Base-by-base conservation (phyloP, 2,888 invertebrate genomes). In the Patella ulyssiponensis region DNA sequence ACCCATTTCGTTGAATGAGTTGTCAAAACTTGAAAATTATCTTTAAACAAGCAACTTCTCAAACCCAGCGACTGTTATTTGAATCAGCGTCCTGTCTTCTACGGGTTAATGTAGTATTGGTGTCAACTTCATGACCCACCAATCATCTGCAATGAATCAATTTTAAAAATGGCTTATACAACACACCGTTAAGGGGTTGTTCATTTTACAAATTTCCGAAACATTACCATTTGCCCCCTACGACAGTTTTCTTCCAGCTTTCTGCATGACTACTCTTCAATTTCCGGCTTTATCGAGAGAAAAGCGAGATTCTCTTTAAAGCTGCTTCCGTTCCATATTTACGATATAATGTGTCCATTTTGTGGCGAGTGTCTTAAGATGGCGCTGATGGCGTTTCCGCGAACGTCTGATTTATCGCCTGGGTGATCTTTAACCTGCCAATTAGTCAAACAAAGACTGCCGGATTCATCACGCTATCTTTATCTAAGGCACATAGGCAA, bases 181-280 rank as follows among this genome's bases (percentile, higher is more conserved):
- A 64, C 20, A 64, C 20, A 15, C 64, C 64, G 23, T 20, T 64
- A 23, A 64, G 23, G 64, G 64, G 64, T 64, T 64, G 64, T 64
- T 64, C 64, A 64, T 64, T 64, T 64, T 64, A 64, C 64, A 64
- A 64, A 64, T 64, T 64, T 64, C 64, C 64, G 64, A 64, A 64
- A 64, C 64, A 64, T 64, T 64, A 64, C 64, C 64, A 64, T 64
- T 64, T 64, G 64, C 64, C 64, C 64, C 23, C 14, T 20, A 64
- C 64, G 64, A 64, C 64, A 64, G 64, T 64, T 64, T 23, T 64
- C 64, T 23, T 23, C 64, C 23, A 64, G 23, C 64, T 64, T 64
- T 64, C 64, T 64, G 64, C 64, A 23, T 64, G 64, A 64, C 64
- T 64, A 64, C 64, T 64, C 64, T 64, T 64, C 64, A 64, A 64